Evolutionary conservation across 1,140 invertebrate species (phyloP).

Genomic region (Oedothorax gibbosus): DNA sequence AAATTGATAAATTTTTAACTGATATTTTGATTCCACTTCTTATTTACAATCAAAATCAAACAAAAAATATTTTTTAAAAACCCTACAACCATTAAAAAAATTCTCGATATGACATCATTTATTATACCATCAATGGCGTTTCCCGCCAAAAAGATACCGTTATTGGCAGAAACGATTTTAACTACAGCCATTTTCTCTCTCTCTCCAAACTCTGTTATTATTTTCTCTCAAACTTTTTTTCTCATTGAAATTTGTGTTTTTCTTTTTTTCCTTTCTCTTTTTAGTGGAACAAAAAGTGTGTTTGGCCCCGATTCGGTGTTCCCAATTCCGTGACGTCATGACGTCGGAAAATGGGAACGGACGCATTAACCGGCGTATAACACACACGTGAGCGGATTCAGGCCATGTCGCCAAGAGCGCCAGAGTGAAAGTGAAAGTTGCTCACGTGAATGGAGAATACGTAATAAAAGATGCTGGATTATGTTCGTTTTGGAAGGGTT

Average conservation of each 20-base stretch:
- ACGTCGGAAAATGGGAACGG: constrained; percentile 48
- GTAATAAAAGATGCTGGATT: not conserved
- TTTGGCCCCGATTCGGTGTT: constrained; percentile 34
- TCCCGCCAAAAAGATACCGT: constrained; percentile 3
- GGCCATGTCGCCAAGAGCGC: constrained; percentile 44
- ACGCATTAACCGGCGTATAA: constrained; percentile 22
- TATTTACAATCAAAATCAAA: too few relatives aligned
- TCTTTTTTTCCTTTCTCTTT: not conserved
- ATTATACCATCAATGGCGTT: constrained; percentile 28
- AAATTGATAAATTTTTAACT: too few relatives aligned
- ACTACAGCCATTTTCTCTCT: constrained; percentile 6
- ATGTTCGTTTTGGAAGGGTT: too few relatives aligned
- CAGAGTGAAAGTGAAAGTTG: constrained; percentile 19
- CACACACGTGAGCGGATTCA: constrained; percentile 19
- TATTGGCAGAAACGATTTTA: constrained; percentile 13
- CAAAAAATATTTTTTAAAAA: too few relatives aligned
- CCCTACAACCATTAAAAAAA: too few relatives aligned
- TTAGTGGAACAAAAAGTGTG: constrained; percentile 13
- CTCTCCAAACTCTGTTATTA: not conserved
- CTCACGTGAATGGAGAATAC: constrained; percentile 11
- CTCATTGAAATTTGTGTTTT: too few relatives aligned
- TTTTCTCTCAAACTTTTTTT: not conserved
- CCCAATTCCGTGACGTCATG: constrained; percentile 51
- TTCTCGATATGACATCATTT: too few relatives aligned
- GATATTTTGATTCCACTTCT: too few relatives aligned